phyloP scores from a whole-genome alignment of 1,140 invertebrate genomes.

The Cotesia vestalis region DNA sequence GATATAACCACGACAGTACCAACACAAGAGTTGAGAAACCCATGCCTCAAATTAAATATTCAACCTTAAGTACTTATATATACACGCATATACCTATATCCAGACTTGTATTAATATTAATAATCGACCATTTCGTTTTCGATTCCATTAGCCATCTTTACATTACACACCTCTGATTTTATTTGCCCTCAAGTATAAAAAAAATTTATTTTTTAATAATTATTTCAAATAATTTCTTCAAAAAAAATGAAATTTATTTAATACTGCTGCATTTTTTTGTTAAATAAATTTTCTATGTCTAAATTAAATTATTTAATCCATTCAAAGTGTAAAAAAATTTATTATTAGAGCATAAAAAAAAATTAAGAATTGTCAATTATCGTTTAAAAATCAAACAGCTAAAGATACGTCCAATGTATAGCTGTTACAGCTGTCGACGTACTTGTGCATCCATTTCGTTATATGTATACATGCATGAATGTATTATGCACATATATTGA shows the following conservation, averaged over 20 bases:
- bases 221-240: no score
- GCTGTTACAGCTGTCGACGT: slow-evolving; percentile 50
- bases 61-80: slow-evolving; percentile 36
- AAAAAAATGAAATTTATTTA: no score
- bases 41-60: slow-evolving; percentile 54
- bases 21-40: background rate
- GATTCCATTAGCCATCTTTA: slow-evolving; percentile 27
- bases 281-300: no score
- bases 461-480: slow-evolving; percentile 34
- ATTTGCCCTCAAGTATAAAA: no score
- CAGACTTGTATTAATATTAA: no score
- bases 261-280: no score
- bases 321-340: no score
- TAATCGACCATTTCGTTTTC: slow-evolving; percentile 13
- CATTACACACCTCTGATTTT: background rate
- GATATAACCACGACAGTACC: slow-evolving; percentile 40
- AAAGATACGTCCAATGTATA: slow-evolving; percentile 59
- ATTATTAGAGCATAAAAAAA: no score
- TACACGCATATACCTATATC: background rate
- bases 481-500: background rate
- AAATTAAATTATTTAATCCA: no score
- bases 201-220: no score
- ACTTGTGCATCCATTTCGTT: slow-evolving; percentile 45
- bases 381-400: no score
- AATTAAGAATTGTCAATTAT: no score